Percentiles rank a stretch among this genome's conserved stretches.
phyloP scores from a whole-genome alignment of 2,797 vertebrate species.

The Sebastes vulpes region DNA sequence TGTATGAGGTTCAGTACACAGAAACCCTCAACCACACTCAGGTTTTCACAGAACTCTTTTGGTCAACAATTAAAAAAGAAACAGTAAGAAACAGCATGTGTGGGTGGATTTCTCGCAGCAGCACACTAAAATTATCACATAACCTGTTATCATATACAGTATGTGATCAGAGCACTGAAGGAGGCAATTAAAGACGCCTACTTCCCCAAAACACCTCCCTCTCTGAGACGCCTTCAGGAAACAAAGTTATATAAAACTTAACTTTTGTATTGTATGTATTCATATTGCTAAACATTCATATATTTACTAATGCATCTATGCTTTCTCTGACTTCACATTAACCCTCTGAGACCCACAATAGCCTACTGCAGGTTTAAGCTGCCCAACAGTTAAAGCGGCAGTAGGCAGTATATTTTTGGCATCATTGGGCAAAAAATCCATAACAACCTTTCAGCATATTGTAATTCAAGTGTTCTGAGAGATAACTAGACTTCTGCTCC shows the following conservation, averaged over 20 bases:
- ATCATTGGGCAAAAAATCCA: no score
- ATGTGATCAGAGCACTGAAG: neutral
- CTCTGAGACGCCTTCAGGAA: neutral
- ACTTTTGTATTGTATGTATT: neutral
- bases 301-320: neutral
- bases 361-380: no score
- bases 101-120: no score
- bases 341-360: neutral
- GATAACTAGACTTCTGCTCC: rapidly evolving
- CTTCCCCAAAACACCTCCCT: neutral
- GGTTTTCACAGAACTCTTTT: neutral
- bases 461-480: no score
- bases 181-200: neutral
- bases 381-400: no score
- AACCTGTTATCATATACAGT: neutral
- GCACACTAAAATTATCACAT: neutral
- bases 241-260: neutral
- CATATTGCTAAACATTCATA: neutral
- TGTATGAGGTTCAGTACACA: neutral
- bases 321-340: neutral
- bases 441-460: rapidly evolving
- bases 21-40: neutral
- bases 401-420: no score
- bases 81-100: no score
- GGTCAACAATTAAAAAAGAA: neutral